Evolutionary conservation across 2,888 invertebrate genomes (phyloP).

Genomic region (Ashinkailepas kermadecensis): DNA sequence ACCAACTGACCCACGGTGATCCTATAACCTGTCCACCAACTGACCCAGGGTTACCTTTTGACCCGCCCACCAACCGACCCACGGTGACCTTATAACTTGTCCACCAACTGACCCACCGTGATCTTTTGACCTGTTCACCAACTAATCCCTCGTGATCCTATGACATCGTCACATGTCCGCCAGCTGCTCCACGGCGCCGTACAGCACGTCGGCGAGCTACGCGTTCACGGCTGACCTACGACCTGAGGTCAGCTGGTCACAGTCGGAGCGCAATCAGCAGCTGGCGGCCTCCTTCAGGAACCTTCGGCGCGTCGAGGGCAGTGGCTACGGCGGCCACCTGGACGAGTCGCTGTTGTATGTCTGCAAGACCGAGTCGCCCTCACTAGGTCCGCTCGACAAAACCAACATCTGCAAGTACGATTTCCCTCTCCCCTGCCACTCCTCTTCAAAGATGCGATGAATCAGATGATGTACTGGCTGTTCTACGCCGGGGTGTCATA

Average conservation of each 20-base stretch:
- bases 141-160: no score
- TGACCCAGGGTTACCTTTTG: neutral
- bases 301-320: constrained; percentile 4
- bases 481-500: no score
- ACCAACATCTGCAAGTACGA: constrained; percentile 18
- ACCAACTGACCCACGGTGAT: no score
- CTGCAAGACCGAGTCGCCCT: constrained; percentile 14
- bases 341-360: constrained; percentile 42
- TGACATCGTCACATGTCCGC: neutral
- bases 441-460: no score
- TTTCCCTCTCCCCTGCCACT: no score
- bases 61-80: neutral
- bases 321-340: constrained; percentile 8
- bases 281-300: constrained; percentile 8
- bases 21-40: no score
- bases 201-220: constrained; percentile 59
- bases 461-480: no score
- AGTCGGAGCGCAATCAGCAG: constrained; percentile 41
- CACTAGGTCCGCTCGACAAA: constrained; percentile 3
- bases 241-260: constrained; percentile 51
- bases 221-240: constrained; percentile 77
- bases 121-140: neutral
- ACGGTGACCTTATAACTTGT: no score
- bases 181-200: constrained; percentile 33
- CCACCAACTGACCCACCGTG: neutral